These are phyloP conservation scores for Puffinus mauretanicus DNA, from an alignment of 2,113 vertebrate genomes.

Conservation along the genomic window DNA sequence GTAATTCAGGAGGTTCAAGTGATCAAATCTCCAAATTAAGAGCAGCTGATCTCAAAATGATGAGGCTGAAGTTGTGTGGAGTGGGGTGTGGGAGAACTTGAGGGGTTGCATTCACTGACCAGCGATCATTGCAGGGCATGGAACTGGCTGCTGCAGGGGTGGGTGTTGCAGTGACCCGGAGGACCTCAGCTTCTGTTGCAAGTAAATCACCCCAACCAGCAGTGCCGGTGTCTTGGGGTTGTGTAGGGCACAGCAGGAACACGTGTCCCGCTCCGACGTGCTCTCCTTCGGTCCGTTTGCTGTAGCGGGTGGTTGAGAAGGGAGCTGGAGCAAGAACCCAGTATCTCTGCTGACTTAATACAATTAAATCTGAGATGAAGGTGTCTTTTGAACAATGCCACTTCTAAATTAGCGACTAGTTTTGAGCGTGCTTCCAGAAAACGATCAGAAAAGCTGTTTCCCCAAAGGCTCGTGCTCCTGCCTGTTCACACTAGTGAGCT, in stretches of 20 bases:
- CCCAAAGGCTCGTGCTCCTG: neutral
- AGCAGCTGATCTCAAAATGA: neutral
- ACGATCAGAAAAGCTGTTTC: neutral
- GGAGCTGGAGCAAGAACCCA: neutral
- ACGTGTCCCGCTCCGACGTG: accelerated
- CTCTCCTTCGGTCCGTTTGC: neutral
- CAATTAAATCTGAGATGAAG: neutral
- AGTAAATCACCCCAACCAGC: neutral
- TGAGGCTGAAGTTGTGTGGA: neutral
- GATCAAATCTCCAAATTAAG: neutral
- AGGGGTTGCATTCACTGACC: neutral
- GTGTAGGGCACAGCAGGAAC: neutral
- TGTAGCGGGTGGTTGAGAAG: accelerated
- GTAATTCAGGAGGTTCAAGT: neutral
- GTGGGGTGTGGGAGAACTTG: neutral
- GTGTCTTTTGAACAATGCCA: neutral
- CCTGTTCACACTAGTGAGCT: neutral
- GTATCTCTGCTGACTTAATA: neutral
- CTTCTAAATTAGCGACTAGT: neutral
- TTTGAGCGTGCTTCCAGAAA: neutral
- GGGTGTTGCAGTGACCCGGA: neutral
- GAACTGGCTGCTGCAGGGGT: neutral
- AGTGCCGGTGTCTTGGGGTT: accelerated
- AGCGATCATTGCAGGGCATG: neutral
- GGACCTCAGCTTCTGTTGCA: neutral